Evolutionary conservation across 2,113 vertebrate species (phyloP).

Genomic region (Acrocephalus kingi): DNA sequence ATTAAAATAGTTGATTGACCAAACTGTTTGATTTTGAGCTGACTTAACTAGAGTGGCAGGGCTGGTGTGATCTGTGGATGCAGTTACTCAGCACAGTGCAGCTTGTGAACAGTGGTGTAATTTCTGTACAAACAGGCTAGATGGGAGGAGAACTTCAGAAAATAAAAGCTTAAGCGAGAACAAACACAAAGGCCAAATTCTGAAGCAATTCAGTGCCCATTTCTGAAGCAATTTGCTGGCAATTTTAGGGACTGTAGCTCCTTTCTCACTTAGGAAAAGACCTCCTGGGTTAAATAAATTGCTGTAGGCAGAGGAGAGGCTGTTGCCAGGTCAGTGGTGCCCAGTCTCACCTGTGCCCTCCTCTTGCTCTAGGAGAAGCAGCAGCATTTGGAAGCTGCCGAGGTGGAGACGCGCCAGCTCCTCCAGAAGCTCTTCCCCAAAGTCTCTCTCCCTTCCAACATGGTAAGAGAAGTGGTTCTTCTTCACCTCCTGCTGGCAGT

Average conservation of each 20-base stretch:
- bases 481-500: background rate
- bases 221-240: background rate
- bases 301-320: background rate
- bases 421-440: conserved; percentile 90
- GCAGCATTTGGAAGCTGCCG: conserved; percentile 76
- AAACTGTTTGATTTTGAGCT: background rate
- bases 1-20: background rate
- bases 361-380: conserved; percentile 84
- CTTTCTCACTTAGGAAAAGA: conserved; percentile 14
- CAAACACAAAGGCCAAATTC: background rate
- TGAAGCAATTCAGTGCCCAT: background rate
- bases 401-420: conserved; percentile 83
- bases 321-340: background rate
- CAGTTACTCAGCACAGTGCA: background rate
- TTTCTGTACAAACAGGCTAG: background rate
- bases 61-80: background rate
- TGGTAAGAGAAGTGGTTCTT: conserved; percentile 72
- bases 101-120: background rate
- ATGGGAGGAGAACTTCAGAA: background rate
- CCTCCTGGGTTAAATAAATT: background rate
- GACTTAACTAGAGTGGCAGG: background rate
- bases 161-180: background rate
- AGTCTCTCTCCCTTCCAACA: conserved; percentile 83
- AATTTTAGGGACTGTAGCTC: background rate
- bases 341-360: background rate